Conservation (phyloP, 2,888 invertebrate genomes). For the Polia nebulosa region DNA sequence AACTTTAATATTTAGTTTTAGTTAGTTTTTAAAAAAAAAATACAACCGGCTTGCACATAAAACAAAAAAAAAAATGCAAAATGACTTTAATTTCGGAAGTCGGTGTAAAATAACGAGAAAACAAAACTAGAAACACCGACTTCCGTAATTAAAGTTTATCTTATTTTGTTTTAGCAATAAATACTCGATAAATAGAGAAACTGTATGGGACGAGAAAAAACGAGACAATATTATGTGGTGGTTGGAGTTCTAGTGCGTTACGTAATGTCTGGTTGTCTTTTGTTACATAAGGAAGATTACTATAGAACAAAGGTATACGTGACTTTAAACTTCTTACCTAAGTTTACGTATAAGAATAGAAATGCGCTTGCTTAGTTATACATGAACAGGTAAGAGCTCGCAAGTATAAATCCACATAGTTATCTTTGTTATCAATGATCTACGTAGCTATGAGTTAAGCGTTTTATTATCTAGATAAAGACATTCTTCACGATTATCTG, state of each 20-base stretch:
- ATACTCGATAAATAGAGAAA: not conserved
- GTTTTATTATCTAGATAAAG: conserved; percentile 76
- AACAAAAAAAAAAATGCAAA: too few species aligned
- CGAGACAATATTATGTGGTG: not conserved
- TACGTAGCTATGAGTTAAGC: conserved; percentile 65
- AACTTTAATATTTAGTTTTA: too few species aligned
- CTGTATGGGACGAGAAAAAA: not conserved
- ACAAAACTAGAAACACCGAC: too few species aligned
- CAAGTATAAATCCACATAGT: conserved; percentile 63
- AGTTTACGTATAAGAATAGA: conserved; percentile 21
- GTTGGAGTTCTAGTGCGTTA: not conserved
- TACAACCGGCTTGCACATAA: too few species aligned
- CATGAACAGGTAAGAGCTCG: conserved; percentile 46
- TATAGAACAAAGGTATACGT: conserved; percentile 1
- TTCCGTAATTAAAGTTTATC: too few species aligned
- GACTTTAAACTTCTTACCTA: conserved; percentile 8
- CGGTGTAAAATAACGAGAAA: too few species aligned
- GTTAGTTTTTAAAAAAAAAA: too few species aligned
- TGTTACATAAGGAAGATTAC: not conserved
- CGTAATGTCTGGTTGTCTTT: not conserved
- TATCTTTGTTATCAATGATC: conserved; percentile 70
- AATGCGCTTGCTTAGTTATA: conserved; percentile 23
- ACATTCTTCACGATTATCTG: conserved; percentile 73
- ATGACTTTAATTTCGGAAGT: too few species aligned
- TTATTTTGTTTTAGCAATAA: too few species aligned